Evolutionary conservation across 2,888 invertebrate genomes (phyloP), one percentile per base, ranked within the genome.

Genomic region (Colletes collaris): DNA sequence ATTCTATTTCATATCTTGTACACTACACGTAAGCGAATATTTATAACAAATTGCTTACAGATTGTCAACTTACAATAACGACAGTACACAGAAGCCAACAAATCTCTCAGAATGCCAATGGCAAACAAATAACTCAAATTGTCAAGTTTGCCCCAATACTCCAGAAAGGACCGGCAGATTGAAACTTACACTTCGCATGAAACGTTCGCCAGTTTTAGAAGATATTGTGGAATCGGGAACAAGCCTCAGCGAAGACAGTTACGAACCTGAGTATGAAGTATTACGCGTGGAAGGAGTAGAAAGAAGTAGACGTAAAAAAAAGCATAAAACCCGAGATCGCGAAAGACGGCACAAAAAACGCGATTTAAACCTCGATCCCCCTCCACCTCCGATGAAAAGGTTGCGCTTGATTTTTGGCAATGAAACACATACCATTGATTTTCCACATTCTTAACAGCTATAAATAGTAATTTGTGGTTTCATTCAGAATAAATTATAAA

Each of bases 371-470:
- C 94, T 94, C 85, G 94, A 94, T 88, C 94, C 96, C 80, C 95
- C 95, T 85, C 94, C 95, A 89, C 96, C 96, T 83, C 96, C 96
- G 66, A 96, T 96, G 95, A 98, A 98, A 93, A 95, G 98, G 90
- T 94, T 98, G 92, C 95, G 97, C 91, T 94, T 98, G 90, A 97
- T 97, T 90, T 96, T 98, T 90, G 97, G 98, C 87, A 97, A 97
- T 93, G 98, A 98, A 93, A 96, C 97, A 91, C 96, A 96, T 91
- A 97, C 97, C 91, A 97, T 97, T 92, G 96, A 97, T 94, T 95
- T 98, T 94, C 97, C 97, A 93, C 95, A 96, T 94, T 95, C 95
- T 93, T 93, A 93, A 92, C 92, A 87, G 86, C 86, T 86, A 85
- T 84, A 87, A 88, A 81, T 81, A 73, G 27, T 40, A 40, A 69